Conservation (phyloP, 92 coral and sea anemone species). For the Phymanthus crucifer region DNA sequence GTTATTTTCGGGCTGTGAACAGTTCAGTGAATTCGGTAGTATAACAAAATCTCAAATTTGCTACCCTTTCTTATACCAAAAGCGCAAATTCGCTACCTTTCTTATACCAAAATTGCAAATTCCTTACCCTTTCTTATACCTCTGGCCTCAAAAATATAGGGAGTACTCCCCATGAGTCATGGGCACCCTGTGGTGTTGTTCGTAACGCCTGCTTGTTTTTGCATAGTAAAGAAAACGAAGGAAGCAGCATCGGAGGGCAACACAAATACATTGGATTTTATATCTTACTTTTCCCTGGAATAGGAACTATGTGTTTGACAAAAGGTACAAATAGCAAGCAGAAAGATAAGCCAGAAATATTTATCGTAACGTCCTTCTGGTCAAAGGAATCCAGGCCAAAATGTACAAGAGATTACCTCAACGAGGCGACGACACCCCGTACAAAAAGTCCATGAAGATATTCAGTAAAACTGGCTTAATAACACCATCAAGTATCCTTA, state of each 20-base stretch:
- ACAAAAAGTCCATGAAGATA: slow-evolving; percentile 37
- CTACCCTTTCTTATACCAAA: too few species aligned
- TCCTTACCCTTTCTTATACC: too few species aligned
- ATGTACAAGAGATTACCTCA: slow-evolving; percentile 28
- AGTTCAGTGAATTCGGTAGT: too few species aligned
- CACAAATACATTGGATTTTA: too few species aligned
- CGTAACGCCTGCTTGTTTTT: slow-evolving; percentile 5
- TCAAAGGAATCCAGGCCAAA: background rate
- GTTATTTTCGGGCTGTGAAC: too few species aligned
- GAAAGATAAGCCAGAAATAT: background rate
- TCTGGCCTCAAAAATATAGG: too few species aligned
- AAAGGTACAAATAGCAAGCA: background rate
- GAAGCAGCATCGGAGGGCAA: background rate
- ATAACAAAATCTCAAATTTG: too few species aligned
- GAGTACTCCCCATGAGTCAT: too few species aligned
- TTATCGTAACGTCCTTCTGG: too few species aligned
- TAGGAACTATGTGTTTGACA: background rate
- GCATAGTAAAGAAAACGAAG: background rate
- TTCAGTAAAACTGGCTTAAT: slow-evolving; percentile 42
- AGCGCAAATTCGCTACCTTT: too few species aligned
- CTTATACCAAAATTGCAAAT: too few species aligned
- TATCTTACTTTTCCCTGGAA: too few species aligned
- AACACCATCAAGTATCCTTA: slow-evolving; percentile 32
- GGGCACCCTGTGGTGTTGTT: slow-evolving; percentile 4
- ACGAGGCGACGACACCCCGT: slow-evolving; percentile 12